A percentile compares a stretch with the other conserved stretches of the same genome.
These are phyloP conservation scores for Uromys caudimaculatus DNA, from an alignment of 2,797 vertebrate species.

Conservation along the genomic window DNA sequence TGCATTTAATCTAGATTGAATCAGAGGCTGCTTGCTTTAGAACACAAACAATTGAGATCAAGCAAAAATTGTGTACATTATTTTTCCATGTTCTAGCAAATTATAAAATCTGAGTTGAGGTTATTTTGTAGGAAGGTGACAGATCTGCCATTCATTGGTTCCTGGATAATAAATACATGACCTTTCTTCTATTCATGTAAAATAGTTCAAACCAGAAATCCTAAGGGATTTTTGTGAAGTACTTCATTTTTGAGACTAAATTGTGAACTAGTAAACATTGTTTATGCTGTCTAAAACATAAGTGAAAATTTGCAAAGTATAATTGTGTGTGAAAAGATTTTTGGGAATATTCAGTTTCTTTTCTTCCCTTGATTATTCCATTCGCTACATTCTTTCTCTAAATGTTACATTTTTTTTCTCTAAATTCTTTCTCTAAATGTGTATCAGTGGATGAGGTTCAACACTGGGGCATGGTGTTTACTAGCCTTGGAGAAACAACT, in stretches of 20 bases:
- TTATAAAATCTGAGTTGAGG: neutral
- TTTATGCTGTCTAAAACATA: neutral
- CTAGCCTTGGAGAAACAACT: neutral
- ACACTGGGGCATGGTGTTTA: neutral
- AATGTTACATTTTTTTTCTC: neutral
- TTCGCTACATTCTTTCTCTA: neutral
- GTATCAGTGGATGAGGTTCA: neutral
- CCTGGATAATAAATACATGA: neutral
- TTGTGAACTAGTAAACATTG: neutral
- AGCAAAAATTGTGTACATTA: neutral
- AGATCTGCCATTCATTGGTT: neutral
- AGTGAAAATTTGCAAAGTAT: neutral
- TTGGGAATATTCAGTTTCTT: neutral
- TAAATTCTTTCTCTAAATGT: neutral
- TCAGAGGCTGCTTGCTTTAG: neutral
- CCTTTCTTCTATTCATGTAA: neutral
- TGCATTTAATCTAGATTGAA: neutral
- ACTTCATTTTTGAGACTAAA: neutral
- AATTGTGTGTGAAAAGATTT: neutral
- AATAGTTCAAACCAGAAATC: neutral
- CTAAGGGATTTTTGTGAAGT: neutral
- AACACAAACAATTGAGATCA: neutral
- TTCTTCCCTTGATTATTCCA: neutral
- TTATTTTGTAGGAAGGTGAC: neutral
- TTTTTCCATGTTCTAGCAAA: constrained; percentile 5